phyloP scores from a whole-genome alignment of 2,797 vertebrate species.

The Sebastes nivosus region DNA sequence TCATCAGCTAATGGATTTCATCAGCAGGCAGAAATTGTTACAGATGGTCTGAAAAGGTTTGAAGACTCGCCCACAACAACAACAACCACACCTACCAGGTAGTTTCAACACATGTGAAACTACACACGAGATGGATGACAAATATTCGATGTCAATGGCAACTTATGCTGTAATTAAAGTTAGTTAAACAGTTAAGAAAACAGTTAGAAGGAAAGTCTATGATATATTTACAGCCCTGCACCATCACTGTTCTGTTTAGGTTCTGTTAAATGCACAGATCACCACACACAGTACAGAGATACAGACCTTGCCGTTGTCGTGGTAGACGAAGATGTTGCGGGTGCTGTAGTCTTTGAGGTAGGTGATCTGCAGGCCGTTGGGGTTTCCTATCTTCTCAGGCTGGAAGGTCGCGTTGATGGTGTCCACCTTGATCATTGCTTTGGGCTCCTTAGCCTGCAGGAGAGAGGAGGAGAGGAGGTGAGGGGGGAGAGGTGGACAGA shows the following conservation, averaged over 20 bases:
- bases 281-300: not conserved
- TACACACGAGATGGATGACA: not conserved
- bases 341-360: slow-evolving; percentile 93
- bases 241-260: not conserved
- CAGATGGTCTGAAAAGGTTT: slow-evolving; percentile 29
- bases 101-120: not conserved
- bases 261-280: not conserved
- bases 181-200: too few species aligned
- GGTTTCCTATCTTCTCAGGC: slow-evolving; percentile 87
- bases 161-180: too few species aligned
- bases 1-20: slow-evolving; percentile 25
- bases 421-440: slow-evolving; percentile 89
- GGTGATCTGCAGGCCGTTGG: slow-evolving; percentile 91
- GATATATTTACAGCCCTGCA: slow-evolving; percentile 25
- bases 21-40: not conserved
- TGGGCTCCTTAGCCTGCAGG: slow-evolving; percentile 89
- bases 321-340: slow-evolving; percentile 92
- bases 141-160: too few species aligned
- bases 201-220: too few species aligned
- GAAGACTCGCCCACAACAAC: slow-evolving; percentile 14
- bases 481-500: not conserved
- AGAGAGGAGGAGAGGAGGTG: not conserved
- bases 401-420: slow-evolving; percentile 91
- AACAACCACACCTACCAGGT: not conserved
- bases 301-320: slow-evolving; percentile 85